These are phyloP conservation scores for Bothrops jararaca DNA, from an alignment of 2,113 vertebrate genomes.

Conservation along the genomic window DNA sequence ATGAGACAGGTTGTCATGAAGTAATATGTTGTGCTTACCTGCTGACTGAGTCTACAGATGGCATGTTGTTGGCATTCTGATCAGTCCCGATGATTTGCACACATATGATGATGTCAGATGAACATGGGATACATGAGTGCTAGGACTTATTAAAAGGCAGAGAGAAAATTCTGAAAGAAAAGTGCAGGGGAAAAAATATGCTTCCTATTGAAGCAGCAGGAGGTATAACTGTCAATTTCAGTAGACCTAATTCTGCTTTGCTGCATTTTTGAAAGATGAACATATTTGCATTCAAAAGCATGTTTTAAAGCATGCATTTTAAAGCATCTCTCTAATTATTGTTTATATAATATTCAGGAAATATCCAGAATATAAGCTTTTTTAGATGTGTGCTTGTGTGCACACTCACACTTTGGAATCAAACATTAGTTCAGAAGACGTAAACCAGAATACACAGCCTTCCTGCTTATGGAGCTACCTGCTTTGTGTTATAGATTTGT, in stretches of 20 bases:
- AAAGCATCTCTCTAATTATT: background rate
- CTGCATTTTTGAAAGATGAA: background rate
- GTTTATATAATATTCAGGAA: background rate
- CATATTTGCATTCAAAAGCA: background rate
- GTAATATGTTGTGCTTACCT: background rate
- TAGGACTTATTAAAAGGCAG: background rate
- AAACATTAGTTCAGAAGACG: background rate
- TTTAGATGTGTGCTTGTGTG: background rate
- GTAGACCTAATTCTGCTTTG: background rate
- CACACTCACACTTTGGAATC: background rate
- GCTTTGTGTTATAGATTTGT: background rate
- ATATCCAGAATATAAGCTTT: background rate
- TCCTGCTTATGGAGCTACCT: background rate
- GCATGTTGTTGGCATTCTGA: constrained; percentile 18
- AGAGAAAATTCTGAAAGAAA: background rate
- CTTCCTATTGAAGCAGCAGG: background rate
- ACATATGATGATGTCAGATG: constrained; percentile 6
- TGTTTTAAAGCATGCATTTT: background rate
- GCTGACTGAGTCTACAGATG: constrained; percentile 11
- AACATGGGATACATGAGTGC: background rate
- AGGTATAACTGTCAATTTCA: background rate
- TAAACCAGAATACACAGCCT: background rate
- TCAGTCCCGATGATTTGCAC: constrained; percentile 5
- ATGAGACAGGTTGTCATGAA: background rate
- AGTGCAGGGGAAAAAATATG: background rate